A percentile compares a stretch with the other conserved stretches of the same genome.
Conservation (phyloP, 2,888 invertebrate species). For the Leptinotarsa haldemani region DNA sequence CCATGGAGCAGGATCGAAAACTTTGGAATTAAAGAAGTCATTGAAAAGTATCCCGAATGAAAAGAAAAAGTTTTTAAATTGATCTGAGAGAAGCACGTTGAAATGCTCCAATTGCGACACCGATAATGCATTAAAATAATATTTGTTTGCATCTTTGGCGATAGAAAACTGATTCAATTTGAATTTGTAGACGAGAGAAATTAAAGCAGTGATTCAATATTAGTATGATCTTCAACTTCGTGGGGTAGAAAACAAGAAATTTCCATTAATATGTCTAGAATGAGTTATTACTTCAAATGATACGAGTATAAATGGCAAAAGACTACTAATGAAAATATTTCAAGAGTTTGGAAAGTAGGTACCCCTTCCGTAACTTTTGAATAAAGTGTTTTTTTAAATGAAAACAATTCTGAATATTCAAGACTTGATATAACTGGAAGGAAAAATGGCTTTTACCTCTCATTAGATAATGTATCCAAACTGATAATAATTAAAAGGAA, state of each 20-base stretch:
- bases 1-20: constrained; percentile 27
- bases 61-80: constrained; percentile 30
- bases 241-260: neutral
- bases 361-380: too few species aligned
- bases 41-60: constrained; percentile 16
- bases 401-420: too few species aligned
- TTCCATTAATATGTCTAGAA: neutral
- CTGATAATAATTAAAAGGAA: too few species aligned
- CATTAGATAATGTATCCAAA: too few species aligned
- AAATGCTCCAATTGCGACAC: constrained; percentile 34
- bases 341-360: neutral
- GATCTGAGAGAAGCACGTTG: constrained; percentile 19
- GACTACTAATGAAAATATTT: neutral
- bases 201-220: constrained; percentile 2
- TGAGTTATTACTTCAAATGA: neutral
- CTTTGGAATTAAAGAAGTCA: constrained; percentile 33
- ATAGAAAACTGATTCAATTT: constrained; percentile 18
- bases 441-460: too few species aligned
- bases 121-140: constrained; percentile 43
- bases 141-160: constrained; percentile 32
- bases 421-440: too few species aligned
- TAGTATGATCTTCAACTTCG: neutral
- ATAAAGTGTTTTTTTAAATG: too few species aligned
- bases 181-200: neutral
- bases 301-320: neutral